Base-by-base conservation (phyloP, 23 tunicate species). In the Phallusia fumigata region DNA sequence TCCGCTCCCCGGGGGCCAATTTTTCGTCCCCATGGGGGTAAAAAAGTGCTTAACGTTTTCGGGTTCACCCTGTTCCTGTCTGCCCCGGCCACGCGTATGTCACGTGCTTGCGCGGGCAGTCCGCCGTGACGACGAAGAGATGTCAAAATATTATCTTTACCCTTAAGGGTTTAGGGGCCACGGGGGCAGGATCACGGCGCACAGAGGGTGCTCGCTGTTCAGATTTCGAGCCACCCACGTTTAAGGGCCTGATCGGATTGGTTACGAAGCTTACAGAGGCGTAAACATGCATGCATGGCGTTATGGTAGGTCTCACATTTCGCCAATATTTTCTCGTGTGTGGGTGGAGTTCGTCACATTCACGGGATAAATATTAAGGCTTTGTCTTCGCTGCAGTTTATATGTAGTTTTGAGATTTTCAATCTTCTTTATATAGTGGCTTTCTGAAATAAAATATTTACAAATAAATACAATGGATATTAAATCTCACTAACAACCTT, bases 81-180 rank as follows among this genome's bases (percentile, higher is more conserved):
- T 5, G 28, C 3, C 69, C 3, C 2, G 28, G 69, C 69, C 69
- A 58, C 69, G 69, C 69, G 69, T 58, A 58, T 24, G 69, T 58
- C 69, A 58, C 69, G 69, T 58, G 69, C 13, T 24, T 58, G 69
- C 16, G 69, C 16, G 28, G 69, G 2, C 11, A 58, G 13, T 58
- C 28, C 2, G 28, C 15, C 69, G 69, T 58, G 69, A 58, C 69
- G 11, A 11, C 16, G 3, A 16, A 16, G 28, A 58, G 69, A 58
- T 58, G 69, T 58, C 69, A 58, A 58, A 58, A 58, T 58, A 58
- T 58, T 58, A 58, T 58, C 69, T 22, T 22, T 21, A 16, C 69
- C 28, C 28, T 51, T 24, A 58, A 58, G 69, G 28, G 69, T 5
- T 21, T 21, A 58, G 69, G 28, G 13, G 69, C 5, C 47, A 10